Conservation (phyloP, 92 coral and sea anemone genomes). For the Paragorgia papillata region DNA sequence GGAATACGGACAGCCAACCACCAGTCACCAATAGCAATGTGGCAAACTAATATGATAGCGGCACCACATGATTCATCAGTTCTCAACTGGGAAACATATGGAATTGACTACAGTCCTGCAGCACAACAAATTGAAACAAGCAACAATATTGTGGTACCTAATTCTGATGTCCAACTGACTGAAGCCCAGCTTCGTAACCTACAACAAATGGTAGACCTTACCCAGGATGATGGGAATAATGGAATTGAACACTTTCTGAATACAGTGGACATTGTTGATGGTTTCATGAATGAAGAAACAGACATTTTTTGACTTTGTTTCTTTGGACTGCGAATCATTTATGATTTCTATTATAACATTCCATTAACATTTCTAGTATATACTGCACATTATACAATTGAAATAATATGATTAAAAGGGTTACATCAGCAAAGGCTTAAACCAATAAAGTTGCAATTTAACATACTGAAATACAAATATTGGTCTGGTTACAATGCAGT, state of each 20-base stretch:
- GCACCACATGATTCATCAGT: conserved; percentile 42
- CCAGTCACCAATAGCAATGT: conserved; percentile 16
- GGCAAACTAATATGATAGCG: conserved; percentile 21
- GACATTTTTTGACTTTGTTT: conserved; percentile 3
- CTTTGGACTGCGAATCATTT: too few relatives aligned
- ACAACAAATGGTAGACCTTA: background rate
- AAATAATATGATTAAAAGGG: too few relatives aligned
- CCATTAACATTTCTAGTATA: background rate
- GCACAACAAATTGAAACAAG: conserved; percentile 44
- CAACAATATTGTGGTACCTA: conserved; percentile 48
- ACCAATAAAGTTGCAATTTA: too few relatives aligned
- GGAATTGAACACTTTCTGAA: background rate
- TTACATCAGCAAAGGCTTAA: too few relatives aligned
- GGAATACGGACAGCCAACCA: background rate
- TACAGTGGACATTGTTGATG: background rate
- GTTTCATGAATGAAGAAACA: background rate
- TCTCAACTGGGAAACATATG: conserved; percentile 43
- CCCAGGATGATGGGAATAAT: conserved; percentile 15
- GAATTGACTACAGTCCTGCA: conserved; percentile 52
- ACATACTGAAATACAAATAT: too few relatives aligned
- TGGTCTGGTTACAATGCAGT: too few relatives aligned
- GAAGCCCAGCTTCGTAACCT: conserved; percentile 8
- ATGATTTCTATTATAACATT: background rate
- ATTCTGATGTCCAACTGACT: conserved; percentile 42
- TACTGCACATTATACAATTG: too few relatives aligned